phyloP scores from a whole-genome alignment of 2,113 vertebrate species.

The Dascyllus trimaculatus region DNA sequence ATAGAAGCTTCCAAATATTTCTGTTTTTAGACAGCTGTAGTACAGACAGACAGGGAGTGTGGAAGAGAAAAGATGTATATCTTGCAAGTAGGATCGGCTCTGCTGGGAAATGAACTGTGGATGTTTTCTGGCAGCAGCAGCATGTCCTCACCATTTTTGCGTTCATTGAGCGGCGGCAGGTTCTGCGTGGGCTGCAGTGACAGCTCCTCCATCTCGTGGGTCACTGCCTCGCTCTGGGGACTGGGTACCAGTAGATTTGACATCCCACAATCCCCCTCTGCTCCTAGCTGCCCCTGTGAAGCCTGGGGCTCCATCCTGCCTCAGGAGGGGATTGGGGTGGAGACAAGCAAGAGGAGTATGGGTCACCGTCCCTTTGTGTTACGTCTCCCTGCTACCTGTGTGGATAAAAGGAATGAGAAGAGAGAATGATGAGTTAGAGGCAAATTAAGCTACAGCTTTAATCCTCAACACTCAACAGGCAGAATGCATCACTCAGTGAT shows the following conservation, averaged over 20 bases:
- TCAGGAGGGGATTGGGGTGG: conserved; percentile 42
- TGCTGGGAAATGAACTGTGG: neutral
- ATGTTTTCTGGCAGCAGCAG: neutral
- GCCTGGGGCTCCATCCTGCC: conserved; percentile 88
- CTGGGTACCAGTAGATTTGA: conserved; percentile 89
- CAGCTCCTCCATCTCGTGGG: conserved; percentile 94
- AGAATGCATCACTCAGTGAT: conserved; percentile 23
- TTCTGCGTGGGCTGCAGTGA: conserved; percentile 91
- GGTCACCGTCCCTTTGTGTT: conserved; percentile 43
- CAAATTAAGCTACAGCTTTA: neutral
- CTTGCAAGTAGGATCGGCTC: neutral
- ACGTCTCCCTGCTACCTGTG: conserved; percentile 66
- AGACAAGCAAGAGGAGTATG: conserved; percentile 23
- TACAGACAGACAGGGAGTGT: neutral
- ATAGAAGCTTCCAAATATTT: too few species aligned
- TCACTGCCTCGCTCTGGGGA: conserved; percentile 96
- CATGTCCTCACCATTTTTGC: conserved; percentile 92
- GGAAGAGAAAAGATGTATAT: neutral
- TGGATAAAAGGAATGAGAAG: conserved; percentile 11
- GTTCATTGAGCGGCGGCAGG: conserved; percentile 92
- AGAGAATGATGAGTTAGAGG: neutral
- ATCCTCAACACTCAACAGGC: conserved; percentile 3
- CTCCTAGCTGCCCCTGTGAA: conserved; percentile 71
- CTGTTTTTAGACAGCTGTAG: too few species aligned
- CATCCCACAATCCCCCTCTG: conserved; percentile 87